Base-by-base conservation (phyloP, 2,888 invertebrate species). In the Cybosia mesomella region DNA sequence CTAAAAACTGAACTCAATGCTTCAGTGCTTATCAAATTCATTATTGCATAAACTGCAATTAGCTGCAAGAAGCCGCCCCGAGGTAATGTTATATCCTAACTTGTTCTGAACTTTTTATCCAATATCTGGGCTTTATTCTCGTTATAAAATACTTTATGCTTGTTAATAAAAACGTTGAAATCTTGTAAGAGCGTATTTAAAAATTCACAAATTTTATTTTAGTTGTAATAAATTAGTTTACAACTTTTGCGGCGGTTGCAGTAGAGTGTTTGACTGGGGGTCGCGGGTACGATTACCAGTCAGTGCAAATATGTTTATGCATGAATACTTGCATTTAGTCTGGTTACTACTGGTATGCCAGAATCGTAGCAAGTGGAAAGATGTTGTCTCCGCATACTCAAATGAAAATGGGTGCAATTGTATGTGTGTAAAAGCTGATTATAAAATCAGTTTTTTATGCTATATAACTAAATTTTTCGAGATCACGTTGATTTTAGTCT, bases 31-130 rank as follows among this genome's bases (percentile, higher is more conserved):
- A 85, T 87, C 85, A 85, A 85, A 83, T 87, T 84, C 75, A 86
- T 86, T 85, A 83, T 74, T 74, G 85, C 80, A 85, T 84, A 86
- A 87, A 85, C 80, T 83, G 81, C 82, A 85, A 87, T 87, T 87
- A 85, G 83, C 81, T 76, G 68, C 75, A 64, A 75, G 73, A 74
- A 80, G 81, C 77, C 22, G 34, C 21, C 74, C 74, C 79, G 66
- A 18, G 68, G 71, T 79, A 82, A 81, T 79, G 79, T 82, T 79
- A 74, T 81, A 77, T 71, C 68, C 73, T 79, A 82, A 81, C 75
- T 79, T 74, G 70, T 77, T 81, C 69, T 60, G 67, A 73, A 75
- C 74, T 66, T 73, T 70, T 75, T 70, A 74, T 72, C 65, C 73
- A 71, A 72, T 73, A 70, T 71, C 75, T 70, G 58, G 60, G 58